Conservation (phyloP, 2,888 invertebrate species). For the Amorpha juglandis region DNA sequence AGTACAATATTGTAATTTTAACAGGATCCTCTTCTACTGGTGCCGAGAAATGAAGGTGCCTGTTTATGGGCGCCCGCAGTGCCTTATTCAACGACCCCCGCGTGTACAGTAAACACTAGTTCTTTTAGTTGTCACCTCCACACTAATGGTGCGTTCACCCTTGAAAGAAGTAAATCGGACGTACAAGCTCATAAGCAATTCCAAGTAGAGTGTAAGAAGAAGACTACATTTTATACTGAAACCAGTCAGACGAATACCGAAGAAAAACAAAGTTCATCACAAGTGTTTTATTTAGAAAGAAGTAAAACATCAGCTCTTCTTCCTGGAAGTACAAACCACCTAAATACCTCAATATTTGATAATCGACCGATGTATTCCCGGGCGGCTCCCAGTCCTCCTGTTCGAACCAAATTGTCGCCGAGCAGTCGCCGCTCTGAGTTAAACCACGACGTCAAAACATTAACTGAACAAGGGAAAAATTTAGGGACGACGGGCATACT, state of each 20-base stretch:
- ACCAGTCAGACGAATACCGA: slow-evolving; percentile 36
- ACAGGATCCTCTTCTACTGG: slow-evolving; percentile 84
- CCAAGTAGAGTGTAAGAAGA: slow-evolving; percentile 55
- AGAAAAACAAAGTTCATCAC: slow-evolving; percentile 46
- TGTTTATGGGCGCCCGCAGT: slow-evolving; percentile 77
- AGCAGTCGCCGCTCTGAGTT: slow-evolving; percentile 51
- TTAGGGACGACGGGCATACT: slow-evolving; percentile 65
- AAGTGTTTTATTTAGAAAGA: slow-evolving; percentile 63
- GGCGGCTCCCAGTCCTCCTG: slow-evolving; percentile 78
- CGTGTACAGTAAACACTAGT: slow-evolving; percentile 69
- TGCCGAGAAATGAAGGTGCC: slow-evolving; percentile 85
- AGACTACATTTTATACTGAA: slow-evolving; percentile 71
- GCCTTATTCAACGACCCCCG: slow-evolving; percentile 73
- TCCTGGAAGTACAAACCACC: slow-evolving; percentile 54
- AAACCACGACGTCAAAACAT: slow-evolving; percentile 50
- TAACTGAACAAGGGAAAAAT: slow-evolving; percentile 61
- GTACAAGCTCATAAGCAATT: slow-evolving; percentile 68
- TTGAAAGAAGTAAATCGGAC: slow-evolving; percentile 78
- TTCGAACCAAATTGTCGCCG: slow-evolving; percentile 71
- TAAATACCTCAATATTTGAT: slow-evolving; percentile 71
- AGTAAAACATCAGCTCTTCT: slow-evolving; percentile 73
- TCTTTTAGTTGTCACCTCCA: slow-evolving; percentile 79
- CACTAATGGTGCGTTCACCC: slow-evolving; percentile 69
- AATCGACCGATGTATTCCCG: slow-evolving; percentile 69
- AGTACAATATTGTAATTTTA: slow-evolving; percentile 36